phyloP scores from a whole-genome alignment of 2,797 vertebrate genomes.

The Tokudaia tokunoshimensis region DNA sequence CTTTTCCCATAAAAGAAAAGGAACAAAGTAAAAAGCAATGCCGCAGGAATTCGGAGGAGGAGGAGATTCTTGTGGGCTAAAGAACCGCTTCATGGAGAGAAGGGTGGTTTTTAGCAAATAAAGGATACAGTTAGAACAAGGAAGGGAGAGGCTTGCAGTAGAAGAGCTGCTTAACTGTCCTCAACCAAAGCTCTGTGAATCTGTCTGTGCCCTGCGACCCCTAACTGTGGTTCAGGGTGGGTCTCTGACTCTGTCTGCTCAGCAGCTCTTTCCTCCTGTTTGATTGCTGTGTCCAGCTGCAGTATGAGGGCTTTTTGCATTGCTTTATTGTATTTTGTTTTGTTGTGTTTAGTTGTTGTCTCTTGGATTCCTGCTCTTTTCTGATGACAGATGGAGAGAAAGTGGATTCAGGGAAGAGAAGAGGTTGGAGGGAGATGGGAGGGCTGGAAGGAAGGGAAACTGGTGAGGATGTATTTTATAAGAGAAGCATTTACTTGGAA shows the following conservation, averaged over 20 bases:
- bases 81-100: not conserved
- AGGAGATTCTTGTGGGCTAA: not conserved
- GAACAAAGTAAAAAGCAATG: not conserved
- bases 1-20: conserved; percentile 8
- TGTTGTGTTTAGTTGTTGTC: not conserved
- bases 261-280: not conserved
- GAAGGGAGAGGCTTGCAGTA: not conserved
- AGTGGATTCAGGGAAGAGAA: not conserved
- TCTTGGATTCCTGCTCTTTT: not conserved
- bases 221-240: not conserved
- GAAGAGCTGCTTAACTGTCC: not conserved
- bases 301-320: not conserved
- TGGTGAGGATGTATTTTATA: no score
- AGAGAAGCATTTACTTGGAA: not conserved
- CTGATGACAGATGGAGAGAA: not conserved
- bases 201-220: not conserved
- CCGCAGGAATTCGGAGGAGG: not conserved
- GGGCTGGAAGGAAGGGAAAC: no score
- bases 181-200: not conserved
- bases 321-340: not conserved
- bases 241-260: not conserved
- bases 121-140: not conserved
- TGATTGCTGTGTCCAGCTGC: no score
- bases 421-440: no score
- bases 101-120: not conserved